A percentile compares a stretch with the other conserved stretches of the same genome.
These are phyloP conservation scores for Ramphastos sulfuratus DNA, from an alignment of 2,113 vertebrate genomes.

Conservation along the genomic window DNA sequence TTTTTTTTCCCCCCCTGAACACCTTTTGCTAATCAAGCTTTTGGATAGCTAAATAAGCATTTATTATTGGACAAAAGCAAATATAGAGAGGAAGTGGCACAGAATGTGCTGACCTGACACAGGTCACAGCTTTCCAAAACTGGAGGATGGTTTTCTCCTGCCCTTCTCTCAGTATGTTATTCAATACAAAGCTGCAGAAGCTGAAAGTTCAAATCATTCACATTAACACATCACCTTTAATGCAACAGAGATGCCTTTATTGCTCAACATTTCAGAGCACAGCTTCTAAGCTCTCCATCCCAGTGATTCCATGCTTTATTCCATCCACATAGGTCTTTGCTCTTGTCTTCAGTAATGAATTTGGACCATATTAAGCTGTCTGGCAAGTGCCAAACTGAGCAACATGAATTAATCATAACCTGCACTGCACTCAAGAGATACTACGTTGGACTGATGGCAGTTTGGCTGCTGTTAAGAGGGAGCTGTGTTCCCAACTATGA, in stretches of 20 bases:
- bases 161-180: neutral
- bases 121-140: neutral
- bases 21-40: neutral
- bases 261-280: neutral
- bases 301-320: neutral
- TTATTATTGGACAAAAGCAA: neutral
- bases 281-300: neutral
- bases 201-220: neutral
- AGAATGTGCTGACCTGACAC: neutral
- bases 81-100: neutral
- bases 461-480: neutral
- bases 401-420: neutral
- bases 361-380: neutral
- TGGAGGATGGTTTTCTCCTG: neutral
- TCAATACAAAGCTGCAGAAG: neutral
- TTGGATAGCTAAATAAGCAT: neutral
- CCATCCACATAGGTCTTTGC: neutral
- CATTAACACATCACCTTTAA: neutral
- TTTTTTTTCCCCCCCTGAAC: neutral
- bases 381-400: neutral
- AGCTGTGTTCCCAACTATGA: neutral
- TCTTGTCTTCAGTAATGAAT: conserved; percentile 6
- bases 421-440: neutral
- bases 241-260: neutral
- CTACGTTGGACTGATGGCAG: neutral